Evolutionary conservation across 92 coral and sea anemone species (phyloP).

Genomic region (Parazoanthus darwini): DNA sequence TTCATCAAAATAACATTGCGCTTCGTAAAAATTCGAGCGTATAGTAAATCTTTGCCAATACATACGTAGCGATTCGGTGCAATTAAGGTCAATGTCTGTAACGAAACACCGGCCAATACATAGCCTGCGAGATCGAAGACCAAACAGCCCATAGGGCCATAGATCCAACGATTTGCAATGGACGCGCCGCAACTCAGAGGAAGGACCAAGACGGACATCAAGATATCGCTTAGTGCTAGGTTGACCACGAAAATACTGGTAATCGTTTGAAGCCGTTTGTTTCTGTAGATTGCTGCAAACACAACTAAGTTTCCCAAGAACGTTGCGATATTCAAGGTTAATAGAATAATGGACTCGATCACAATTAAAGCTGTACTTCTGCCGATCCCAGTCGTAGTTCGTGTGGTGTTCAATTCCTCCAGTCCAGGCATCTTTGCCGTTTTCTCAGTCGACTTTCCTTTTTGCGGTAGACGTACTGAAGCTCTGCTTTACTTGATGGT

Average conservation of each 20-base stretch:
- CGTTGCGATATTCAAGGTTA: not conserved
- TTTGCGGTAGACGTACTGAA: not conserved
- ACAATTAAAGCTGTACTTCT: slow-evolving; percentile 14
- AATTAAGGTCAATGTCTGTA: slow-evolving; percentile 3
- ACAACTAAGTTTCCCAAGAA: slow-evolving; percentile 13
- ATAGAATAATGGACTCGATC: not conserved
- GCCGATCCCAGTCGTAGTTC: not conserved
- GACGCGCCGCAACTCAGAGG: slow-evolving; percentile 14
- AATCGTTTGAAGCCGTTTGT: slow-evolving; percentile 13
- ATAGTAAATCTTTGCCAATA: not conserved
- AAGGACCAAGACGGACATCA: not conserved
- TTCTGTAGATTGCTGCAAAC: slow-evolving; percentile 7
- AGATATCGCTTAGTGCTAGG: not conserved
- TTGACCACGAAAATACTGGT: slow-evolving; percentile 17
- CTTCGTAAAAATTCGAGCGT: not conserved
- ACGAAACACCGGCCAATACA: slow-evolving; percentile 5
- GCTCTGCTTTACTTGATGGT: not conserved
- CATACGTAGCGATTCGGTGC: slow-evolving; percentile 19
- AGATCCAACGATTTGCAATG: slow-evolving; percentile 17
- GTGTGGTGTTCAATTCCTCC: not conserved
- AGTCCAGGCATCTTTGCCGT: not conserved
- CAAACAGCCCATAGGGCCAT: not conserved
- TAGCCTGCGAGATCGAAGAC: slow-evolving; percentile 12
- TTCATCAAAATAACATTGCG: slow-evolving; percentile 6
- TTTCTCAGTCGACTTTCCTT: not conserved